Conservation (phyloP, 1,140 invertebrate genomes). For the Penaeus chinensis region DNA sequence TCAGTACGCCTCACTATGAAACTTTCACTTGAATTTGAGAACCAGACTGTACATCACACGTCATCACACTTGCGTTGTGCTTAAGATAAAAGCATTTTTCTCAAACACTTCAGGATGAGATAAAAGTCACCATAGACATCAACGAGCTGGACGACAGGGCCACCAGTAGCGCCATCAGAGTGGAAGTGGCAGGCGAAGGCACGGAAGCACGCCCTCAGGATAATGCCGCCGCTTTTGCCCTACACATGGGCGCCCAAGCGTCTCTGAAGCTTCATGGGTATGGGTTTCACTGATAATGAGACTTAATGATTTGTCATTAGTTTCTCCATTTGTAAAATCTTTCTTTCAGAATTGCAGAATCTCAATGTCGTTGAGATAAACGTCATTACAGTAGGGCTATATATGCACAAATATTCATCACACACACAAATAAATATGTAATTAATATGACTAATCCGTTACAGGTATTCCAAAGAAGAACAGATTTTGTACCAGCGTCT, state of each 20-base stretch:
- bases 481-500: constrained; percentile 32
- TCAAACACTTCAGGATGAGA: neutral
- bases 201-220: neutral
- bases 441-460: neutral
- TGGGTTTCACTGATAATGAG: too few relatives aligned
- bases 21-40: too few relatives aligned
- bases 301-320: too few relatives aligned
- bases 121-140: constrained; percentile 16
- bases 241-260: constrained; percentile 15
- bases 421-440: neutral
- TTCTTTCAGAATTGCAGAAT: too few relatives aligned
- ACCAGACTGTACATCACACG: too few relatives aligned
- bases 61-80: too few relatives aligned
- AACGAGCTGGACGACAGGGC: constrained; percentile 19
- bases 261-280: constrained; percentile 25
- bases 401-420: neutral
- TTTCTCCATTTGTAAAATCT: too few relatives aligned
- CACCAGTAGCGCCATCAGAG: neutral
- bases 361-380: too few relatives aligned
- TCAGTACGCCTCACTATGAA: too few relatives aligned
- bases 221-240: neutral
- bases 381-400: too few relatives aligned
- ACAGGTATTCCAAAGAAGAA: constrained; percentile 50
- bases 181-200: constrained; percentile 29
- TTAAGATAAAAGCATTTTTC: neutral